Conservation (phyloP, 1,140 invertebrate species). For the Andrena cerasifolii region DNA sequence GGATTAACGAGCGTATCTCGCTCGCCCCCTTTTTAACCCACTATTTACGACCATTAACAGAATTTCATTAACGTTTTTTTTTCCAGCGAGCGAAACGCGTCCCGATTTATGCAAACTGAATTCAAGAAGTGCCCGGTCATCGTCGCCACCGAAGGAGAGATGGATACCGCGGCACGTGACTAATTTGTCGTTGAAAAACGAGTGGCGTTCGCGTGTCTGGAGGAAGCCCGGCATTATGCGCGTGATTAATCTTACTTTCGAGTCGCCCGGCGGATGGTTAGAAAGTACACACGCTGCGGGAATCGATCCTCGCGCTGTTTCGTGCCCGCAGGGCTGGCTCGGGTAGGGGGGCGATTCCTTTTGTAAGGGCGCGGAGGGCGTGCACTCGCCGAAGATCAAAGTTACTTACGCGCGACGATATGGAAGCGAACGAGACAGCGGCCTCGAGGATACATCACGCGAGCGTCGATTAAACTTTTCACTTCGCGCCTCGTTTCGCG, state of each 20-base stretch:
- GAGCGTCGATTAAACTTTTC: conserved; percentile 59
- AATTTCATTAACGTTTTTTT: conserved; percentile 17
- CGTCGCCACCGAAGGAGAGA: background rate
- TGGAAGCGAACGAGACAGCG: conserved; percentile 27
- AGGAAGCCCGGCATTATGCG: conserved; percentile 25
- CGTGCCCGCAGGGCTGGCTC: conserved; percentile 19
- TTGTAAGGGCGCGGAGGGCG: conserved; percentile 61
- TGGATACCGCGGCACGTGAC: conserved; percentile 11
- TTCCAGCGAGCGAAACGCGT: conserved; percentile 7
- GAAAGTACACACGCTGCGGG: conserved; percentile 40
- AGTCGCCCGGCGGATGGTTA: conserved; percentile 51
- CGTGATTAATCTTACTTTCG: conserved; percentile 56
- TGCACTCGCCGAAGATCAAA: conserved; percentile 59
- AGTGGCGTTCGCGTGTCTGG: conserved; percentile 47
- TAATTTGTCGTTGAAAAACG: conserved; percentile 60
- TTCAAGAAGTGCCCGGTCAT: background rate
- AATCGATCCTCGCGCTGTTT: conserved; percentile 52
- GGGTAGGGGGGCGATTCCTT: conserved; percentile 65
- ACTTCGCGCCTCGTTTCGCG: conserved; percentile 47
- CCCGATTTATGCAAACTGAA: conserved; percentile 8
- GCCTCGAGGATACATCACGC: conserved; percentile 46
- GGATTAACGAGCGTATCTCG: background rate
- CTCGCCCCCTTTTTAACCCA: background rate
- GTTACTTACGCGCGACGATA: conserved; percentile 48
- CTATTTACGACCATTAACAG: background rate